phyloP scores from a whole-genome alignment of 2,797 vertebrate species.

The Semaprochilodus insignis region DNA sequence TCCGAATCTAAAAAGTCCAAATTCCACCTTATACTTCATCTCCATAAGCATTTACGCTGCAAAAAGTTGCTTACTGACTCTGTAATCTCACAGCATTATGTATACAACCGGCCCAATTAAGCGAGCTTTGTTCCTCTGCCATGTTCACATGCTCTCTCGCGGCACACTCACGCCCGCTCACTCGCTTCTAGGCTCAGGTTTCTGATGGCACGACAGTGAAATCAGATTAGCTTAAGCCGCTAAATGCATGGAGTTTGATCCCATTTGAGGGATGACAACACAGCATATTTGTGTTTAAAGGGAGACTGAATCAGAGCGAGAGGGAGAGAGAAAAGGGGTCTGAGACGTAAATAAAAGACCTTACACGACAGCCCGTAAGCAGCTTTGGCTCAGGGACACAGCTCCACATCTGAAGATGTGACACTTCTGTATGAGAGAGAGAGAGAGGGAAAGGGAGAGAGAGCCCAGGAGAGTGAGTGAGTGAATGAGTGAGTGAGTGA shows the following conservation, averaged over 20 bases:
- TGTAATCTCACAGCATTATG: conserved; percentile 23
- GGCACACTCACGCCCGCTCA: conserved; percentile 49
- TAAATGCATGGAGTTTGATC: conserved; percentile 77
- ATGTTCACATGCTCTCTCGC: conserved; percentile 61
- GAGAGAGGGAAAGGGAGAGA: background rate
- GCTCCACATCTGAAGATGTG: conserved; percentile 33
- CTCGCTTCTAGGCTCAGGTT: conserved; percentile 66
- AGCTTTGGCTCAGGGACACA: conserved; percentile 65
- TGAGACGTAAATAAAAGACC: conserved; percentile 63
- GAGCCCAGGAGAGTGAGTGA: background rate
- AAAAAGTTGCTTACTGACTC: conserved; percentile 20
- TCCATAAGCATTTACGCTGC: background rate
- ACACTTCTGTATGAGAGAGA: conserved; percentile 25
- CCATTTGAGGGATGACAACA: conserved; percentile 75
- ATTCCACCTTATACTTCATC: conserved; percentile 2
- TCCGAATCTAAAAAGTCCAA: conserved; percentile 3
- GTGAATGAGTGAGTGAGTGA: background rate
- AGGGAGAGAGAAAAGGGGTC: conserved; percentile 28
- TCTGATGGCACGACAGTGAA: conserved; percentile 73
- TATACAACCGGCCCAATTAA: conserved; percentile 62
- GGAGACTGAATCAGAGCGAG: conserved; percentile 49
- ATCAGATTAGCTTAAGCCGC: conserved; percentile 79
- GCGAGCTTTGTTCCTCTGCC: conserved; percentile 59
- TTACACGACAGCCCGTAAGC: conserved; percentile 66
- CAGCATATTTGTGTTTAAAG: conserved; percentile 71